A percentile compares a stretch with the other conserved stretches of the same genome.
phyloP scores from a whole-genome alignment of 2,113 vertebrate genomes.

The Paradoxurus hermaphroditus region DNA sequence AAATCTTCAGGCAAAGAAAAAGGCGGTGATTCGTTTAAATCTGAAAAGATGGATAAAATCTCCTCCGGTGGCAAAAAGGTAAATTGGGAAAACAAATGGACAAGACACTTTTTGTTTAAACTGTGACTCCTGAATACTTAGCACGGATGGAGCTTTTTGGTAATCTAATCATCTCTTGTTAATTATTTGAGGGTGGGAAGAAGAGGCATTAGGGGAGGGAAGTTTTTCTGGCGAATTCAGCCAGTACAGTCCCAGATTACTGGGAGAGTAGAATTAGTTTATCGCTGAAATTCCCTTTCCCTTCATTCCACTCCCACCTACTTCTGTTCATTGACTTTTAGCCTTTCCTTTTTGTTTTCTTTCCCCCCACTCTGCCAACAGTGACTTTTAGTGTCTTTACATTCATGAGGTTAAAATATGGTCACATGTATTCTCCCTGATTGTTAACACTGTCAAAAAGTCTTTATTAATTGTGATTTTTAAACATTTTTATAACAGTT shows the following conservation, averaged over 20 bases:
- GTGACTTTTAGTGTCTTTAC: constrained; percentile 41
- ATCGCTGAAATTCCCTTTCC: constrained; percentile 11
- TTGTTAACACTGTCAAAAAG: neutral
- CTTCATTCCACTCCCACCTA: neutral
- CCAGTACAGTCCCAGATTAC: neutral
- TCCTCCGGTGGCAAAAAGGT: constrained; percentile 97
- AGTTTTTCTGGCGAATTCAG: neutral
- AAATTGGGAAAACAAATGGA: constrained; percentile 69
- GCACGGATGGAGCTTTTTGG: neutral
- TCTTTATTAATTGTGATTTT: constrained; percentile 48
- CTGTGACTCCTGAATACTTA: neutral
- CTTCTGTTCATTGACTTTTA: constrained; percentile 21
- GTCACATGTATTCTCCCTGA: neutral
- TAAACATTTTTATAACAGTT: constrained; percentile 29
- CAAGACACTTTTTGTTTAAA: constrained; percentile 61
- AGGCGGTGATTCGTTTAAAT: constrained; percentile 91
- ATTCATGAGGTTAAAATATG: constrained; percentile 25
- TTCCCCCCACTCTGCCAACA: neutral
- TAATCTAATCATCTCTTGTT: neutral
- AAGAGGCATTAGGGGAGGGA: neutral
- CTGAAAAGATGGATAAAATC: constrained; percentile 92
- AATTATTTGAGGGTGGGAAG: constrained; percentile 25
- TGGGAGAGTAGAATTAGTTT: neutral
- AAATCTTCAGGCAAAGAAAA: constrained; percentile 99
- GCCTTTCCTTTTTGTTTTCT: constrained; percentile 28